Evolutionary conservation across 1,140 invertebrate genomes (phyloP).

Genomic region (Ganaspis sp.): DNA sequence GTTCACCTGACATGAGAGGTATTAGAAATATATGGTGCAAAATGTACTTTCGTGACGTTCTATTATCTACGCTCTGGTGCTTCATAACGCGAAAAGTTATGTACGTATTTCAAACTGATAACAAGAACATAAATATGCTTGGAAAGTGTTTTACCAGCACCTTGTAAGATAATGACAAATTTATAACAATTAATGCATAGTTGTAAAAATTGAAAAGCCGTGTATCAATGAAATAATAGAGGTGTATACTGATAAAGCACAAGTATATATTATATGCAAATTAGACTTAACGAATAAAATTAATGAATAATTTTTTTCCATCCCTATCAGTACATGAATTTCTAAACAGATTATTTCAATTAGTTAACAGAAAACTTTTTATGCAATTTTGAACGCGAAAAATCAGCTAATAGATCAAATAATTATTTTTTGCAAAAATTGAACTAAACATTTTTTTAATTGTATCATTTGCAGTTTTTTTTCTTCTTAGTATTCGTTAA

Average conservation of each 20-base stretch:
- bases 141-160: conserved; percentile 22
- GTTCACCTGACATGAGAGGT: background rate
- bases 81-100: conserved; percentile 1
- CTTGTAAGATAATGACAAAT: background rate
- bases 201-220: conserved; percentile 5
- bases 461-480: no score
- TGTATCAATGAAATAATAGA: background rate
- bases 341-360: no score
- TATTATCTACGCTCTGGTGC: background rate
- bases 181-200: conserved; percentile 26
- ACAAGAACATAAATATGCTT: conserved; percentile 8
- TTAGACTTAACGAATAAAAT: no score
- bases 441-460: no score
- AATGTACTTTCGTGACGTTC: conserved; percentile 1
- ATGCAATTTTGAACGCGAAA: no score
- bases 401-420: no score
- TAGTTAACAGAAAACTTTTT: no score
- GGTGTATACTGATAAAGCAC: background rate
- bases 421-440: no score
- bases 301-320: no score
- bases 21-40: background rate
- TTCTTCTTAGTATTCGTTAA: no score
- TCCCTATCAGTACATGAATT: no score
- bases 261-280: background rate
- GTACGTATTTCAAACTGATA: conserved; percentile 9